Conservation (phyloP, 2,113 vertebrate species). For the Phycodurus eques region DNA sequence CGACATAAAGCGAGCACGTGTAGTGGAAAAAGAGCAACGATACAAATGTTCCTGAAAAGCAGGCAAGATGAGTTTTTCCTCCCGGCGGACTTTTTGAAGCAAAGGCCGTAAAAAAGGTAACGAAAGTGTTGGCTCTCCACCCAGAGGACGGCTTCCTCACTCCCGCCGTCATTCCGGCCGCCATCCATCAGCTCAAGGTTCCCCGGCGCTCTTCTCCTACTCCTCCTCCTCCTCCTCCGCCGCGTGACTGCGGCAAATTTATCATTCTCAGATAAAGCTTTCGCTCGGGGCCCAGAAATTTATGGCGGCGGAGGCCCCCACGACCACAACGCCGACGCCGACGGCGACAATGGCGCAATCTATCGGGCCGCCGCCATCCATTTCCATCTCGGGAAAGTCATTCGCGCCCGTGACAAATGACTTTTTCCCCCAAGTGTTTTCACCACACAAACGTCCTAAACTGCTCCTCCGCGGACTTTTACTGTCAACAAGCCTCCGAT, state of each 20-base stretch:
- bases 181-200: constrained; percentile 76
- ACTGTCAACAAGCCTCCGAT: neutral
- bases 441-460: neutral
- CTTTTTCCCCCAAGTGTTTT: constrained; percentile 10
- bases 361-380: constrained; percentile 25
- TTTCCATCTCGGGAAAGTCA: constrained; percentile 16
- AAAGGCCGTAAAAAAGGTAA: constrained; percentile 73
- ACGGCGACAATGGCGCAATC: constrained; percentile 28
- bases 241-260: constrained; percentile 58
- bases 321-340: neutral
- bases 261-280: constrained; percentile 72
- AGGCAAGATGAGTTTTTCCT: constrained; percentile 11
- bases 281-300: constrained; percentile 56
- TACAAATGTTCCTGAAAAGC: constrained; percentile 1
- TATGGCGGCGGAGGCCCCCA: constrained; percentile 42
- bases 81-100: constrained; percentile 45
- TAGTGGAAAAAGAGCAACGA: neutral
- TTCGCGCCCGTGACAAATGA: constrained; percentile 10
- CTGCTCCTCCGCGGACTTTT: neutral
- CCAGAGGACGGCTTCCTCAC: constrained; percentile 72
- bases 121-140: constrained; percentile 43
- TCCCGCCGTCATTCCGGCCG: constrained; percentile 53
- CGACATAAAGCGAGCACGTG: neutral
- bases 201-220: constrained; percentile 45
- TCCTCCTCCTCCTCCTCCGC: neutral